These are phyloP conservation scores for Lepas anatifera DNA, from an alignment of 2,888 invertebrate genomes.

Conservation along the genomic window DNA sequence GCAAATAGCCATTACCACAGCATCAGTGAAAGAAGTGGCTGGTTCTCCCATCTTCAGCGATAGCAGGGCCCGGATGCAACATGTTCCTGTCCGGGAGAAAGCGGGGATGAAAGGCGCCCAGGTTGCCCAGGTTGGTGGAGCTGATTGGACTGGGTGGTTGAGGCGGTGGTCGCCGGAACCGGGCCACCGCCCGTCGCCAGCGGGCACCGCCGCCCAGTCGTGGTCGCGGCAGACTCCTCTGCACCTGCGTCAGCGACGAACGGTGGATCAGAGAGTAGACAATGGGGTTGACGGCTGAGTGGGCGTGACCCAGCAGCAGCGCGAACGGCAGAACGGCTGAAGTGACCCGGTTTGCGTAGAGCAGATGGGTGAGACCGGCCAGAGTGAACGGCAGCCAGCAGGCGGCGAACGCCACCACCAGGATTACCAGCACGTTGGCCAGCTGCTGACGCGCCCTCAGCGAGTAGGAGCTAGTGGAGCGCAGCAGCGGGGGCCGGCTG, in stretches of 20 bases:
- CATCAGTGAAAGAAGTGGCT: slow-evolving; percentile 22
- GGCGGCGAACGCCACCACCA: slow-evolving; percentile 56
- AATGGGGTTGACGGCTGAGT: slow-evolving; percentile 65
- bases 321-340: slow-evolving; percentile 41
- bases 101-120: slow-evolving; percentile 64
- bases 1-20: no score
- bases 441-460: slow-evolving; percentile 55
- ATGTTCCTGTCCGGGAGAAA: slow-evolving; percentile 61
- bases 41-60: slow-evolving; percentile 18
- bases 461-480: slow-evolving; percentile 30
- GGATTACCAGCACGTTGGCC: slow-evolving; percentile 53
- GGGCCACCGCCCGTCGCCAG: background rate
- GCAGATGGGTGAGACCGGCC: slow-evolving; percentile 41
- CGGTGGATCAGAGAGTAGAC: slow-evolving; percentile 65
- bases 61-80: slow-evolving; percentile 41
- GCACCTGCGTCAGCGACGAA: slow-evolving; percentile 27
- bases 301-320: slow-evolving; percentile 55
- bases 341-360: slow-evolving; percentile 37
- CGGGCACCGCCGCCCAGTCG: slow-evolving; percentile 8
- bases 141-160: slow-evolving; percentile 33
- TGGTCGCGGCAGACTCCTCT: slow-evolving; percentile 16
- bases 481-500: slow-evolving; percentile 25
- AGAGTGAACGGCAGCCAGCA: slow-evolving; percentile 70
- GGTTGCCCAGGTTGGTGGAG: slow-evolving; percentile 63
- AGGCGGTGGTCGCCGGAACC: slow-evolving; percentile 17